Conservation (phyloP, 2,797 vertebrate genomes). For the Sternotherus odoratus region DNA sequence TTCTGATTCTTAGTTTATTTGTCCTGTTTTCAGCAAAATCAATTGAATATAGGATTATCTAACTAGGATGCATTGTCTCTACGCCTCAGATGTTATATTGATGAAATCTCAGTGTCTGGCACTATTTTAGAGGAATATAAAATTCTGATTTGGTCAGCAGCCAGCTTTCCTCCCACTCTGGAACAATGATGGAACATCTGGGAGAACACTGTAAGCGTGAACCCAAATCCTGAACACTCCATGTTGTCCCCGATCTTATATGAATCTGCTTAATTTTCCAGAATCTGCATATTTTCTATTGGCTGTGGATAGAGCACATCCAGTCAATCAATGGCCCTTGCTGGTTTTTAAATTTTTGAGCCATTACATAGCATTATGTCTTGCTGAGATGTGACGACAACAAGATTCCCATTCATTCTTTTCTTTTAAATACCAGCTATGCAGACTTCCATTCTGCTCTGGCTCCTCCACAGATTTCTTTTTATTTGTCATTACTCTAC, state of each 20-base stretch:
- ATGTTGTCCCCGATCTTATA: conserved; percentile 43
- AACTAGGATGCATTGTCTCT: conserved; percentile 49
- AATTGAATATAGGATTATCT: conserved; percentile 60
- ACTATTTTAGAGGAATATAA: conserved; percentile 67
- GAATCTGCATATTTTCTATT: conserved; percentile 12
- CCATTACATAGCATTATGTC: conserved; percentile 5
- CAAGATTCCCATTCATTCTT: conserved; percentile 48
- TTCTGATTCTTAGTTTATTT: conserved; percentile 71
- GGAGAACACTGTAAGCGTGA: conserved; percentile 65
- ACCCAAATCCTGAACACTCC: conserved; percentile 61
- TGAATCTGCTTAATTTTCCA: conserved; percentile 62
- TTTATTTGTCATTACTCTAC: conserved; percentile 38
- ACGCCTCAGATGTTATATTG: conserved; percentile 67
- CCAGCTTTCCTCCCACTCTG: conserved; percentile 73
- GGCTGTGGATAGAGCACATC: background rate
- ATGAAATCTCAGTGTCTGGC: conserved; percentile 74
- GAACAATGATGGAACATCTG: conserved; percentile 69
- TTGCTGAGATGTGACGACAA: conserved; percentile 44
- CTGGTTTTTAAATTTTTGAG: conserved; percentile 35
- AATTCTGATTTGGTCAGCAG: conserved; percentile 72
- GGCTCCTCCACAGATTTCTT: conserved; percentile 33
- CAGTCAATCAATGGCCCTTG: conserved; percentile 21
- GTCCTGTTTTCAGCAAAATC: conserved; percentile 70
- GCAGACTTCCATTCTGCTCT: conserved; percentile 3
- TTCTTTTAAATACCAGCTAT: conserved; percentile 42